phyloP scores from a whole-genome alignment of 2,113 vertebrate species.

The Falcunculus frontatus region DNA sequence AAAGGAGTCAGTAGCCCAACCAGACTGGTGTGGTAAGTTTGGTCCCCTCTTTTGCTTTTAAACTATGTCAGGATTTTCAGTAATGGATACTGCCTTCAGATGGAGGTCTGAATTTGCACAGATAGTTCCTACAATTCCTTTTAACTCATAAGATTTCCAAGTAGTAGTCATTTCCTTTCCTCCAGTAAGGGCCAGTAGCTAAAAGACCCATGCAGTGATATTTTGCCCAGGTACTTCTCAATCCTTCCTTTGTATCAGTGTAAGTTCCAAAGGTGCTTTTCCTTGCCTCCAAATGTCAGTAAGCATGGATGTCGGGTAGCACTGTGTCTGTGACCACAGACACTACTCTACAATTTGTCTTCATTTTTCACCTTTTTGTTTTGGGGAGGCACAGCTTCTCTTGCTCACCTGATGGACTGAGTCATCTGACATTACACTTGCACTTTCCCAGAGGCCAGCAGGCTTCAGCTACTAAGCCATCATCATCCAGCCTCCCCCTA shows the following conservation, averaged over 20 bases:
- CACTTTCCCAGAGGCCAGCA: constrained; percentile 56
- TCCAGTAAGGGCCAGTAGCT: not conserved
- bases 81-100: not conserved
- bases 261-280: not conserved
- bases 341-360: not conserved
- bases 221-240: not conserved
- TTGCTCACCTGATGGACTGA: constrained; percentile 1
- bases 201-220: not conserved
- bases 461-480: constrained; percentile 45
- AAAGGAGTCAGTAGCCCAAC: not conserved
- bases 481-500: constrained; percentile 43
- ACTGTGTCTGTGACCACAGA: not conserved
- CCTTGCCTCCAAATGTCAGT: not conserved
- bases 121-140: not conserved
- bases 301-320: not conserved
- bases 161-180: not conserved
- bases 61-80: not conserved
- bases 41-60: not conserved
- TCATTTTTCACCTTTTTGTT: constrained; percentile 17
- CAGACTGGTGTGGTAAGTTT: not conserved
- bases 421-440: constrained; percentile 48
- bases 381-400: not conserved
- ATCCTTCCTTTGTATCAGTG: not conserved
- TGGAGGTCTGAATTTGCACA: not conserved
- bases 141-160: not conserved